Percentiles rank a stretch among this genome's conserved stretches.
These are phyloP conservation scores for Sebastes schlegelii DNA, from an alignment of 2,113 vertebrate species.

Conservation along the genomic window DNA sequence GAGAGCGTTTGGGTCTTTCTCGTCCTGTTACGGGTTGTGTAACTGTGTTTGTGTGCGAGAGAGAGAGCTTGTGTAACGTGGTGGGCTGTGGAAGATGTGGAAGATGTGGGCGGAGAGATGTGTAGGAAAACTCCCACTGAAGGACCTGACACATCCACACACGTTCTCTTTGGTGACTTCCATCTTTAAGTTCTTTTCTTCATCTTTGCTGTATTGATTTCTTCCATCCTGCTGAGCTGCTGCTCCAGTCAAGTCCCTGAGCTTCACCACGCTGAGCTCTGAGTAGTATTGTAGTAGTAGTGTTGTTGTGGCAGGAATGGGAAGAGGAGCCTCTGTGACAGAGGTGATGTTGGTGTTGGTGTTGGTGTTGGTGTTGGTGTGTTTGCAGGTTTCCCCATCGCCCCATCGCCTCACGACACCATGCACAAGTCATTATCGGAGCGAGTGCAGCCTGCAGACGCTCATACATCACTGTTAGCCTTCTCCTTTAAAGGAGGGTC, in stretches of 20 bases:
- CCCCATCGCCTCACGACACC: background rate
- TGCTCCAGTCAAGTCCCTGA: background rate
- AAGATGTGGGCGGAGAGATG: slow-evolving; percentile 23
- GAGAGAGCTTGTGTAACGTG: slow-evolving; percentile 34
- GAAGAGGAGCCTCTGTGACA: slow-evolving; percentile 17
- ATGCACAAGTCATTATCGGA: slow-evolving; percentile 46
- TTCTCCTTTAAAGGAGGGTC: slow-evolving; percentile 4
- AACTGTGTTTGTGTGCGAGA: background rate
- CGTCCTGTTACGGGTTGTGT: background rate
- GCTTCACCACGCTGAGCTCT: background rate
- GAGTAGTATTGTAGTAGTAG: background rate
- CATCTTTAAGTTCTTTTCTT: slow-evolving; percentile 25
- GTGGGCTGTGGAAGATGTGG: slow-evolving; percentile 36
- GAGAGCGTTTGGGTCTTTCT: background rate
- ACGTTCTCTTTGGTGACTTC: slow-evolving; percentile 9
- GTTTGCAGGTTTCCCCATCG: background rate
- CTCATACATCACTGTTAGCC: slow-evolving; percentile 47
- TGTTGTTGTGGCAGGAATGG: background rate
- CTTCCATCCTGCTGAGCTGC: slow-evolving; percentile 11
- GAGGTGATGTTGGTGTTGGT: background rate
- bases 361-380: background rate
- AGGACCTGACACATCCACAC: slow-evolving; percentile 9
- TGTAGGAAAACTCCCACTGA: slow-evolving; percentile 38
- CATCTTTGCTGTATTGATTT: slow-evolving; percentile 25
- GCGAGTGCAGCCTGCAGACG: background rate